phyloP scores from a whole-genome alignment of 2,888 invertebrate species.

The Heteropelma amictum region DNA sequence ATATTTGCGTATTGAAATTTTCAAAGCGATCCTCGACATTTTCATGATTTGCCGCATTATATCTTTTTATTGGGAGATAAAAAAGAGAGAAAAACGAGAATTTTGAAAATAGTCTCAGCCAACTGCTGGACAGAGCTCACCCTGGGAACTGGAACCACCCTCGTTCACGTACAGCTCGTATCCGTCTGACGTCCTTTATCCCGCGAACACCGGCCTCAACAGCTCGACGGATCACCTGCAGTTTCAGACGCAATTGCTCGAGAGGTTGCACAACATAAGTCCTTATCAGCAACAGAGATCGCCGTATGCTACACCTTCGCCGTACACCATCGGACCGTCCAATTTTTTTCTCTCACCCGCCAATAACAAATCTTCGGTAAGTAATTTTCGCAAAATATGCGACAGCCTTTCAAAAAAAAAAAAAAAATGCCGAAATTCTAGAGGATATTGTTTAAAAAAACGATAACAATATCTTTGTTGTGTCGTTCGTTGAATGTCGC shows the following conservation, averaged over 20 bases:
- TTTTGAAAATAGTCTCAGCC: conserved; percentile 61
- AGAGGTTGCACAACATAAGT: conserved; percentile 79
- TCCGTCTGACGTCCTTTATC: conserved; percentile 65
- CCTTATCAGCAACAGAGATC: conserved; percentile 76
- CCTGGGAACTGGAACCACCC: conserved; percentile 73
- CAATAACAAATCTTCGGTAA: conserved; percentile 68
- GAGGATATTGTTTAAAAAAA: no score
- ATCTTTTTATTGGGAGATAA: no score
- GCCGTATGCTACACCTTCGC: conserved; percentile 71
- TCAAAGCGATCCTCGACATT: no score
- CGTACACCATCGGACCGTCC: conserved; percentile 70
- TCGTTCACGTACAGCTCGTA: conserved; percentile 70
- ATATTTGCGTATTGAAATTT: no score
- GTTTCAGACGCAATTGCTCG: conserved; percentile 79
- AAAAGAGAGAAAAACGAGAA: no score
- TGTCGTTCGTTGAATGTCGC: no score
- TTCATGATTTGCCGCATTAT: no score
- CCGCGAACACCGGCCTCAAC: conserved; percentile 62
- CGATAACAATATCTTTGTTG: no score
- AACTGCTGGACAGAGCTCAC: conserved; percentile 70
- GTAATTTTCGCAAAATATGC: conserved; percentile 40
- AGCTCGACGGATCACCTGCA: conserved; percentile 73
- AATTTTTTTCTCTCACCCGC: conserved; percentile 71
- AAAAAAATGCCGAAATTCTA: neutral
- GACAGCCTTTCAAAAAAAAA: neutral